Evolutionary conservation across 1,140 invertebrate species (phyloP), one percentile per base, ranked within the genome.

Genomic region (Micrasema minimum): DNA sequence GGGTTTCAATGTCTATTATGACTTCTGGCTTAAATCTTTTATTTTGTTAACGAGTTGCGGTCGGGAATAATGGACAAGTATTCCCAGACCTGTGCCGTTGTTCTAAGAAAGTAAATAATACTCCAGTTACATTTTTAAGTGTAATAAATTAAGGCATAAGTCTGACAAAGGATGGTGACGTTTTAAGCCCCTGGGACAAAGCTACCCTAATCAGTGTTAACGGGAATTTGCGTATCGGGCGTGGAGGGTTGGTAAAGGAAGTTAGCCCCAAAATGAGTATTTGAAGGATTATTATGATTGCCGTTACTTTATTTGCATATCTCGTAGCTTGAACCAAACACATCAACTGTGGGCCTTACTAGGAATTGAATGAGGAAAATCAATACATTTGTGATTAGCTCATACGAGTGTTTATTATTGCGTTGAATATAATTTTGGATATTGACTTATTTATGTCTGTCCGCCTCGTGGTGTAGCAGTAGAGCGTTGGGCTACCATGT

Each of bases 11-110:
- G 37, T 67, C 64, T 66, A 74, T 74, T 74, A 74, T 74, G 72
- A 74, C 72, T 74, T 74, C 64, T 74, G 72, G 16, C 48, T 66
- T 67, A 70, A 74, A 66, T 62, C 68, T 26, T 64, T 69, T 69
- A 67, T 74, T 61, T 48, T 61, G 38, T 43, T 68, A 69, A 70
- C 72, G 50, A 64, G 64, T 67, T 74, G 72, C 46, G 72, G 72
- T 74, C 64, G 14, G 38, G 16, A 38, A 41, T 43, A 43, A 62
- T 43, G 41, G 41, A 57, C 53, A 72, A 23, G 46, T 51, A 22
- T 68, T 68, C 50, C 22, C 41, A 37, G 66, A 57, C 55, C n/a
- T 23, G 41, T 26, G 22, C 35, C 20, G 37, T 57, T 57, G 51
- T 74, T 71, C 72, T 68, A 10, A 71, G 72, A 74, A 74, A 38